phyloP scores from a whole-genome alignment of 1,140 invertebrate genomes.

The Phocides pigmalion region DNA sequence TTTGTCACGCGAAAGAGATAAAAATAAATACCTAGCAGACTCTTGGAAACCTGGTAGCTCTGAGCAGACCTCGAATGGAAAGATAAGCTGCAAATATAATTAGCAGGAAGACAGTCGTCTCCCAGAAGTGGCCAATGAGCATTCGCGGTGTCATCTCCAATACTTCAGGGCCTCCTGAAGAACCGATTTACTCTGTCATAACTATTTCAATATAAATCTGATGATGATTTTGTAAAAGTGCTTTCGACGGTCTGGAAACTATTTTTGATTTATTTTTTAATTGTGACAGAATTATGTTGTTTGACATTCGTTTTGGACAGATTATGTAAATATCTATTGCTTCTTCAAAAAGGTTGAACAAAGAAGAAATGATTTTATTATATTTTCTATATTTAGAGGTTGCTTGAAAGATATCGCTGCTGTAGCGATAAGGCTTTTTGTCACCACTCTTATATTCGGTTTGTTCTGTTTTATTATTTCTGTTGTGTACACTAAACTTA shows the following conservation, averaged over 20 bases:
- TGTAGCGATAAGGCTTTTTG: no score
- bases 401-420: no score
- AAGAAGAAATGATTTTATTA: no score
- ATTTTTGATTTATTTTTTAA: neutral
- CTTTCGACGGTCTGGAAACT: neutral
- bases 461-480: no score
- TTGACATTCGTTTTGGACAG: neutral
- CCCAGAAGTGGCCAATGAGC: slow-evolving; percentile 47
- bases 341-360: neutral
- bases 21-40: slow-evolving; percentile 36
- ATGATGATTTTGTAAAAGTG: neutral
- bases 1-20: no score
- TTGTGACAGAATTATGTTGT: neutral
- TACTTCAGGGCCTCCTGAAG: neutral
- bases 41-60: slow-evolving; percentile 45
- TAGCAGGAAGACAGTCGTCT: slow-evolving; percentile 52
- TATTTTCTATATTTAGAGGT: no score
- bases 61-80: slow-evolving; percentile 45
- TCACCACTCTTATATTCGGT: no score
- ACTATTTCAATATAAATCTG: neutral
- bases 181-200: neutral
- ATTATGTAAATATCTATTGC: neutral
- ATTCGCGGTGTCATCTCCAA: slow-evolving; percentile 28
- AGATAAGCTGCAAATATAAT: slow-evolving; percentile 51
- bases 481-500: no score